These are phyloP conservation scores for Cebus imitator DNA, from an alignment of 2,113 vertebrate genomes.

Conservation along the genomic window DNA sequence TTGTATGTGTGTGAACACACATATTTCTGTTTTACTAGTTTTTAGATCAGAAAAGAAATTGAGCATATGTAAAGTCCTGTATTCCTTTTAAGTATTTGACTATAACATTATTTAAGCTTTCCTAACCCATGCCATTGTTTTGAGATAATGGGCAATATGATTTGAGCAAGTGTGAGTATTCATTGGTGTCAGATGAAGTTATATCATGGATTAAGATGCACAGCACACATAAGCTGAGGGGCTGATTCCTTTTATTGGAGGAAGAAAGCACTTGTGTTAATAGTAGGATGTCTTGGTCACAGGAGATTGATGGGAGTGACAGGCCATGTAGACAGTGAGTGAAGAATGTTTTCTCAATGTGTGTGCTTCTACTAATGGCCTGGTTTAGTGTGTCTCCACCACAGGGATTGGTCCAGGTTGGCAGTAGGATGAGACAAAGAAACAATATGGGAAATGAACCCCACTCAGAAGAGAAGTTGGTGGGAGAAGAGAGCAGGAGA, in stretches of 20 bases:
- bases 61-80: rapidly evolving
- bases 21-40: neutral
- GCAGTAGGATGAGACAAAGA: neutral
- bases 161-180: neutral
- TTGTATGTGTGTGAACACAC: neutral
- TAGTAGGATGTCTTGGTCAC: rapidly evolving
- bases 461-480: rapidly evolving
- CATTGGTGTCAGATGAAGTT: neutral
- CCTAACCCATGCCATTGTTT: neutral
- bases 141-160: neutral
- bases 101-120: neutral
- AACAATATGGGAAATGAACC: neutral
- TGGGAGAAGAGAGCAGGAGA: rapidly evolving
- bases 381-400: rapidly evolving
- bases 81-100: neutral
- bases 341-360: rapidly evolving
- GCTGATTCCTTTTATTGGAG: neutral
- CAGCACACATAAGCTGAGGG: rapidly evolving
- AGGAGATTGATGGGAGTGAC: rapidly evolving
- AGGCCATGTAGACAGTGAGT: rapidly evolving
- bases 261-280: neutral
- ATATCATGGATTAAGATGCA: rapidly evolving
- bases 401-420: neutral
- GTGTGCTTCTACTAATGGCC: rapidly evolving
- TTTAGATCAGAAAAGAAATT: neutral